Evolutionary conservation across 2,888 invertebrate genomes (phyloP), one percentile per base, ranked within the genome.

Genomic region (Stenchaetothrips biformis): DNA sequence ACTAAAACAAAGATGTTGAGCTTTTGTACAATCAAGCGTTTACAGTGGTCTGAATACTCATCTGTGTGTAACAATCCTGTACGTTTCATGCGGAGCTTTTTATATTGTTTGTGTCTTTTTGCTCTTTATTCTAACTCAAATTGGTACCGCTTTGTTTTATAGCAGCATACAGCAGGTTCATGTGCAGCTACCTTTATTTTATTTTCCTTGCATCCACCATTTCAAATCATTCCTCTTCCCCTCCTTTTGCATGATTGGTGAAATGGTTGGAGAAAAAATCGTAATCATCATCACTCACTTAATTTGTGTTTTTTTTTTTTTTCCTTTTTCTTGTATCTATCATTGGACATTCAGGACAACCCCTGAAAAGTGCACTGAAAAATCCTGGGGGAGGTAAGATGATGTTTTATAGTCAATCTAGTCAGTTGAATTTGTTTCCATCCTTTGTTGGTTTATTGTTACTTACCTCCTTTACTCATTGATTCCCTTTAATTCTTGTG

Each of bases 281-380:
- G 13, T 53, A 11, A 11, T 18, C 53, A 53, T 53, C 18, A 18
- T 53, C 16, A 13, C 13, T 53, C 53, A 13, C 16, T 53, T 53
- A 53, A 53, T 53, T 53, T 67, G 67, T 67, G 2, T 74, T n/a
- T 25, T 81, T 9, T 62, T 48, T 81, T 81, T 81, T 59, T 78
- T 67, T 67, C 6, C 89, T 78, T 88, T 78, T 88, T 59, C 0
- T 59, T 59, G 18, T 18, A 16, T 59, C 59, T 59, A 59, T 37
- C 37, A 37, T 88, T 88, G 88, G 86, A 82, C 84, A 89, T 48
- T 88, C 89, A 4, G 88, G 88, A 84, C 89, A 89, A 74, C 67
- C 67, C 25, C 11, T 74, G 67, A 74, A 74, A 74, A 74, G 67
- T 74, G 67, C 67, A 0, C 25, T 74, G 67, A 74, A 74, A 74